Conservation (phyloP, 2,113 vertebrate species). For the Channa argus region DNA sequence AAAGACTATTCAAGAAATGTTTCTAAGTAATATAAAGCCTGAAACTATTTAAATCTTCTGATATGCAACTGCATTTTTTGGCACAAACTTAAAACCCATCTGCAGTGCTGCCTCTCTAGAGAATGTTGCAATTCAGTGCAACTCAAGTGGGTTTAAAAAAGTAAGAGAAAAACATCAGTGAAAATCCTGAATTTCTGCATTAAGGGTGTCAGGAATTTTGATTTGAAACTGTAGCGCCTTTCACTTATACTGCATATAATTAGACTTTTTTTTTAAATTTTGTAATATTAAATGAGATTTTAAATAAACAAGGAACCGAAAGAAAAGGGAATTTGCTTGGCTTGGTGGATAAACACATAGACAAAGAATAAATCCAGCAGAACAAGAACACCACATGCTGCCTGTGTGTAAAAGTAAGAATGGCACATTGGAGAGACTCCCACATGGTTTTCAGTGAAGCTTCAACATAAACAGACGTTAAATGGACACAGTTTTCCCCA, state of each 20-base stretch:
- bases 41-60: slow-evolving; percentile 1
- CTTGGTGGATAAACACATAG: background rate
- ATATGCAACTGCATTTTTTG: background rate
- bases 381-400: slow-evolving; percentile 10
- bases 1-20: background rate
- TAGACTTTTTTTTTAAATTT: background rate
- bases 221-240: slow-evolving; percentile 8
- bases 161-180: slow-evolving; percentile 20
- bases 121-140: slow-evolving; percentile 35
- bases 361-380: background rate
- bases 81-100: background rate
- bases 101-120: background rate
- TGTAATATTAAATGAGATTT: slow-evolving; percentile 24
- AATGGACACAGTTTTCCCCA: slow-evolving; percentile 49
- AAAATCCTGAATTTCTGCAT: slow-evolving; percentile 19
- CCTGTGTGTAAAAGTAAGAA: slow-evolving; percentile 15
- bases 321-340: slow-evolving; percentile 6
- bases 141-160: slow-evolving; percentile 10
- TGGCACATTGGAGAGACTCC: slow-evolving; percentile 30
- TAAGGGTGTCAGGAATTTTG: background rate
- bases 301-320: slow-evolving; percentile 4
- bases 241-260: slow-evolving; percentile 36
- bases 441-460: slow-evolving; percentile 27
- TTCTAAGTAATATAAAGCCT: background rate
- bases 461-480: slow-evolving; percentile 36